Evolutionary conservation across 2,888 invertebrate genomes (phyloP).

Genomic region (Phorcus lineatus): DNA sequence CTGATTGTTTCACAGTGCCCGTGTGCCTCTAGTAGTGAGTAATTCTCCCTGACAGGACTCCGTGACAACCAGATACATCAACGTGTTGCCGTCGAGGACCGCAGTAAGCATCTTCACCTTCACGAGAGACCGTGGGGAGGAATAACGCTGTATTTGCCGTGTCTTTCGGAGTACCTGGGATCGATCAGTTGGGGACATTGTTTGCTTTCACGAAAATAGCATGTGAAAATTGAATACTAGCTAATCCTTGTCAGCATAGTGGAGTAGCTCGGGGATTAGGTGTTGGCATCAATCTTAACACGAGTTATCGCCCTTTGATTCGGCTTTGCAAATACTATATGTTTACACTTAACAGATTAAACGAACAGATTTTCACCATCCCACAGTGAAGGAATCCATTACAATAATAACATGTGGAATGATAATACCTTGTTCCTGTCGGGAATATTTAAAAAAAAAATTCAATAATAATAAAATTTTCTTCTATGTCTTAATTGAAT

Average conservation of each 20-base stretch:
- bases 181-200: slow-evolving; percentile 1
- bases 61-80: no score
- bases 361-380: background rate
- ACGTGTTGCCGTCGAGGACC: no score
- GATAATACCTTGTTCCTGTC: no score
- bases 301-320: background rate
- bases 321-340: background rate
- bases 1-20: no score
- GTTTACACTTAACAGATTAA: background rate
- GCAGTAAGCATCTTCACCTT: no score
- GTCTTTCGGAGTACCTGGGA: background rate
- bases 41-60: no score
- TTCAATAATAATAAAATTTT: no score
- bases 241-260: background rate
- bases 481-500: no score
- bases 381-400: no score
- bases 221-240: slow-evolving; percentile 7
- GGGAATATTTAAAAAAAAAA: no score
- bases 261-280: background rate
- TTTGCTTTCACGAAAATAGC: slow-evolving; percentile 18
- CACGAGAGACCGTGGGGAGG: background rate
- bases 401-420: no score
- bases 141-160: background rate
- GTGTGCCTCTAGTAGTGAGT: no score
- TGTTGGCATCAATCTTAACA: background rate